A percentile compares a stretch with the other conserved stretches of the same genome.
phyloP scores from a whole-genome alignment of 2,797 vertebrate genomes.

The Sebastes goodei region DNA sequence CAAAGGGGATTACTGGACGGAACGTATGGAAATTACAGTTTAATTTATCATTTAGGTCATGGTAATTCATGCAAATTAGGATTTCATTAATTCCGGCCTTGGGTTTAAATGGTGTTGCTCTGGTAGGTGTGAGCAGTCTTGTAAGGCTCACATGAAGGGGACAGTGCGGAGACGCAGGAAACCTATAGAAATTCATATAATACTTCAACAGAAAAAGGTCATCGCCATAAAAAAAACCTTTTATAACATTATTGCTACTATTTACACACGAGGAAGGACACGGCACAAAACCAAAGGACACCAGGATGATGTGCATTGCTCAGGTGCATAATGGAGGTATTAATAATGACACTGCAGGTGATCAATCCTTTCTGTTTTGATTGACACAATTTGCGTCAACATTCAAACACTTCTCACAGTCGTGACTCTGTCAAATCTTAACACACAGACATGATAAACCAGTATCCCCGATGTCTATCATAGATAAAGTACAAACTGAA shows the following conservation, averaged over 20 bases:
- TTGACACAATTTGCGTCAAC: no score
- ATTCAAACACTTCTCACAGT: neutral
- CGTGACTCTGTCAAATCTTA: neutral
- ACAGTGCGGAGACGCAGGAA: neutral
- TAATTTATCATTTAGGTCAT: constrained; percentile 74
- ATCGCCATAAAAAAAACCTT: neutral
- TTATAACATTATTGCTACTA: neutral
- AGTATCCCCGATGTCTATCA: neutral
- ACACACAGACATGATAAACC: neutral
- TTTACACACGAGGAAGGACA: neutral
- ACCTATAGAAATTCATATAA: neutral
- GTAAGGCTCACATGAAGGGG: constrained; percentile 11
- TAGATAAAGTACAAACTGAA: neutral
- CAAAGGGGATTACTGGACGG: constrained; percentile 60
- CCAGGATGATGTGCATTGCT: neutral
- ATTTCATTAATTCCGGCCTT: constrained; percentile 62
- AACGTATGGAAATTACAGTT: constrained; percentile 76
- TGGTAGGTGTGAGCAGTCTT: constrained; percentile 21
- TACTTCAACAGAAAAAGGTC: constrained; percentile 24
- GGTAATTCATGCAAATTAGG: constrained; percentile 75
- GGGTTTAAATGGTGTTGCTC: constrained; percentile 47
- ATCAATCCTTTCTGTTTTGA: neutral
- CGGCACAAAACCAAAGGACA: neutral
- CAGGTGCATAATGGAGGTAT: no score
- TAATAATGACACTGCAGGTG: neutral